phyloP scores from a whole-genome alignment of 2,888 invertebrate genomes.

The Napeogenes sylphis region DNA sequence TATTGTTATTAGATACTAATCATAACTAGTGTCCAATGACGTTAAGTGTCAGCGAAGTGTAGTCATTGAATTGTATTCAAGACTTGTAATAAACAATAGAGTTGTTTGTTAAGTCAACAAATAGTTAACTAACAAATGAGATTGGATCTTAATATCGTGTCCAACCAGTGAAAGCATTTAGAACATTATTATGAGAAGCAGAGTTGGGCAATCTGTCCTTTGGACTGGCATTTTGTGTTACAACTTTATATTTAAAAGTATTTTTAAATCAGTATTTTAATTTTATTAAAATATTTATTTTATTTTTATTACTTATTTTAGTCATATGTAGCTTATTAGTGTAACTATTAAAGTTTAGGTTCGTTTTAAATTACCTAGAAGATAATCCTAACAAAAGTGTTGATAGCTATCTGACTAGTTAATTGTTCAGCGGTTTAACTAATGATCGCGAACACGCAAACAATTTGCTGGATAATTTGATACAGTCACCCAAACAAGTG shows the following conservation, averaged over 20 bases:
- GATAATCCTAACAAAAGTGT: constrained; percentile 32
- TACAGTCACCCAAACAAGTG: constrained; percentile 23
- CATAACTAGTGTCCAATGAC: neutral
- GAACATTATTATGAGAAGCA: neutral
- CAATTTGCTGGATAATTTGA: constrained; percentile 31
- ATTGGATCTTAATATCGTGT: constrained; percentile 9
- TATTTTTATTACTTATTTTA: no score
- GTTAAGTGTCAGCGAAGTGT: neutral
- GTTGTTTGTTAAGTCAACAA: constrained; percentile 21
- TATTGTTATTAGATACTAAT: neutral
- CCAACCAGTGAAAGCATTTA: constrained; percentile 8
- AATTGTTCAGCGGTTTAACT: constrained; percentile 30
- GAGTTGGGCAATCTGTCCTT: neutral
- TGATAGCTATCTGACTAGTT: constrained; percentile 32
- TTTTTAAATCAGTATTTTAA: no score
- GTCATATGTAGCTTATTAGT: no score
- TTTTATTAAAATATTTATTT: neutral
- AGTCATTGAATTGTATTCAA: neutral
- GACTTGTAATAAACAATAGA: constrained; percentile 17
- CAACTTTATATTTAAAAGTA: neutral
- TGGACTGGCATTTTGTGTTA: neutral
- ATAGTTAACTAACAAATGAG: constrained; percentile 23
- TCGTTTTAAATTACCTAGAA: no score
- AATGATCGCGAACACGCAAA: constrained; percentile 34
- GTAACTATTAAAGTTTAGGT: no score